Evolutionary conservation across 2,113 vertebrate genomes (phyloP), one percentile per base, ranked within the genome.

Genomic region (Miniopterus natalensis): DNA sequence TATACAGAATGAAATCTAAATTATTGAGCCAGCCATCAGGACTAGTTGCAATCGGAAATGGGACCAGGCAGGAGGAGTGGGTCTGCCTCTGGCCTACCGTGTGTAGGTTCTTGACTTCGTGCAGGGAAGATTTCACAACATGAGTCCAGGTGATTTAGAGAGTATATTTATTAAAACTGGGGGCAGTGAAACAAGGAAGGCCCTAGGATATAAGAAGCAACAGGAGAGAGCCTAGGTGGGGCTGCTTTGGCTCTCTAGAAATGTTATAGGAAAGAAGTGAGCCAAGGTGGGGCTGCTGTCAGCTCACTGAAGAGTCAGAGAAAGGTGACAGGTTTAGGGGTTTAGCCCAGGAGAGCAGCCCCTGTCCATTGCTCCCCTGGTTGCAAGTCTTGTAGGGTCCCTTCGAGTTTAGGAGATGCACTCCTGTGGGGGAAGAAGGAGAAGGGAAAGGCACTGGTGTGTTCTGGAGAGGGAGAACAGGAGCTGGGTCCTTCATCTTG

Each of bases 1-100:
- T 74, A 78, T 31, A 84, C 27, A 94, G 47, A 79, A 75, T 90
- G 42, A 59, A 95, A 75, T 84, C 3, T 51, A 51, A 95, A 81
- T 53, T 8, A 53, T 45, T 80, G 59, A 92, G 36, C 73, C 55
- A 57, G 68, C 15, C 75, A 74, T 84, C 20, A 91, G 79, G 61
- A 74, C 49, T 95, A 57, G 8, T n/a, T 73, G 42, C n/a, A 90
- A 27, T 31, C 31, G 14, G 63, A n/a, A n/a, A n/a, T 6, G 29
- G 31, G 31, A n/a, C 31, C 63, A n/a, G 31, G 12, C 31, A 6
- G 31, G 63, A 66, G 31, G 63, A 66, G 31, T 66, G 31, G 63
- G 31, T 8, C 14, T 17, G 63, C 63, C 63, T 66, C 27, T 17
- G 29, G 31, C 63, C 63, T 66, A 31, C 8, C 8, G 29, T n/a